A percentile compares a stretch with the other conserved stretches of the same genome.
These are phyloP conservation scores for Palythoa caribaeorum DNA, from an alignment of 92 coral and sea anemone species.

Conservation along the genomic window DNA sequence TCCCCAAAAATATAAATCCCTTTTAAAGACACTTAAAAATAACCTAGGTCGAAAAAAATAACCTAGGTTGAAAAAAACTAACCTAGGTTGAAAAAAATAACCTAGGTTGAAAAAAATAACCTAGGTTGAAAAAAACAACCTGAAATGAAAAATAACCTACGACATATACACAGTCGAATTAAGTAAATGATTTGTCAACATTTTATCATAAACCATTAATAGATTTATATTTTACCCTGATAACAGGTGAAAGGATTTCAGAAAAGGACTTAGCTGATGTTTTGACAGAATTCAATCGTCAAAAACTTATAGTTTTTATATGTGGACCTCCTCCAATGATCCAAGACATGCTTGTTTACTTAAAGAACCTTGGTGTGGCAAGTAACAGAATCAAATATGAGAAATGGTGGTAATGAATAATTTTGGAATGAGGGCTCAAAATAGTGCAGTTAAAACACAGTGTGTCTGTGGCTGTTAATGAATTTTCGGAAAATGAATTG, in stretches of 20 bases:
- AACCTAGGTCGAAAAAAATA: too few relatives aligned
- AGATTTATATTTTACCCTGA: not conserved
- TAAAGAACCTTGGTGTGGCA: constrained; percentile 66
- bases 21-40: too few relatives aligned
- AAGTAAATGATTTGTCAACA: not conserved
- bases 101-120: too few relatives aligned
- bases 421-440: not conserved
- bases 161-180: too few relatives aligned
- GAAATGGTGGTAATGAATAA: constrained; percentile 79
- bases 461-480: not conserved
- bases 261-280: constrained; percentile 44
- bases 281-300: constrained; percentile 36
- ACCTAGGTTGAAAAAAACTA: too few relatives aligned
- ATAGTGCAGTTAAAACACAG: not conserved
- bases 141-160: too few relatives aligned
- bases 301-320: constrained; percentile 48
- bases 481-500: not conserved
- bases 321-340: constrained; percentile 98
- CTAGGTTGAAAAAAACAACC: too few relatives aligned
- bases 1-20: too few relatives aligned
- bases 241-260: constrained; percentile 62
- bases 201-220: not conserved
- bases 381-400: constrained; percentile 74
- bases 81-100: too few relatives aligned
- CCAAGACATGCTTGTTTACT: constrained; percentile 56